Evolutionary conservation across 35 echinoderm and acorn worm genomes (phyloP).

Genomic region (Nesometra sesokonis): DNA sequence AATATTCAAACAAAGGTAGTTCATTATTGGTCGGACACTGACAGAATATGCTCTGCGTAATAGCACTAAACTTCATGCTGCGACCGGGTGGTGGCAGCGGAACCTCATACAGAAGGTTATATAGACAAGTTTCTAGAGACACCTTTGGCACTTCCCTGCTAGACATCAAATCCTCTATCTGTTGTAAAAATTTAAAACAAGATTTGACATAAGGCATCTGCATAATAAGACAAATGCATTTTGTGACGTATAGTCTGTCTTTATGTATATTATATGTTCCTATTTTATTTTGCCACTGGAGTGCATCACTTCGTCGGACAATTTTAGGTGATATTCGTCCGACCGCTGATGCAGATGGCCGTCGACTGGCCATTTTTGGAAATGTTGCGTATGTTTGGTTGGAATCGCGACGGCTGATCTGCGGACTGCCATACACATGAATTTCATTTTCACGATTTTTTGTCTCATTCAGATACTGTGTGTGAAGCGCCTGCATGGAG

Average conservation of each 20-base stretch:
- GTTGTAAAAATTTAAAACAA: constrained; percentile 59
- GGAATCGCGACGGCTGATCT: not conserved
- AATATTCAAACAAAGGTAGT: constrained; percentile 76
- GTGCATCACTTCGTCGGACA: constrained; percentile 19
- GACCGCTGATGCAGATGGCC: not conserved
- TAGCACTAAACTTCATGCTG: constrained; percentile 66
- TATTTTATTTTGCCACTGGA: not conserved
- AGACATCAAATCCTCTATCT: constrained; percentile 48
- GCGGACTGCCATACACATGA: not conserved
- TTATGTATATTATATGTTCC: constrained; percentile 54
- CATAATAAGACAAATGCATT: constrained; percentile 84
- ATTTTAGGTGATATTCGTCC: constrained; percentile 23
- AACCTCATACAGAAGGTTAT: constrained; percentile 90
- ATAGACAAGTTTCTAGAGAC: constrained; percentile 69
- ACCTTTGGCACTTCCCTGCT: constrained; percentile 28
- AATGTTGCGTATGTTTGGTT: not conserved
- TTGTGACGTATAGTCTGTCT: constrained; percentile 77
- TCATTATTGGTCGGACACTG: constrained; percentile 56
- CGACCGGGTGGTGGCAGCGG: constrained; percentile 55
- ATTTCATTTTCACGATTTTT: not conserved
- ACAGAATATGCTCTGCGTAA: constrained; percentile 36
- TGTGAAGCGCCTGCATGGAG: constrained; percentile 45
- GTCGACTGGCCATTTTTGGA: not conserved
- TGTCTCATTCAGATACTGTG: constrained; percentile 37
- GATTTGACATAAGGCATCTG: constrained; percentile 53